phyloP scores from a whole-genome alignment of 1,140 invertebrate species.

The Drosophila sucinea region DNA sequence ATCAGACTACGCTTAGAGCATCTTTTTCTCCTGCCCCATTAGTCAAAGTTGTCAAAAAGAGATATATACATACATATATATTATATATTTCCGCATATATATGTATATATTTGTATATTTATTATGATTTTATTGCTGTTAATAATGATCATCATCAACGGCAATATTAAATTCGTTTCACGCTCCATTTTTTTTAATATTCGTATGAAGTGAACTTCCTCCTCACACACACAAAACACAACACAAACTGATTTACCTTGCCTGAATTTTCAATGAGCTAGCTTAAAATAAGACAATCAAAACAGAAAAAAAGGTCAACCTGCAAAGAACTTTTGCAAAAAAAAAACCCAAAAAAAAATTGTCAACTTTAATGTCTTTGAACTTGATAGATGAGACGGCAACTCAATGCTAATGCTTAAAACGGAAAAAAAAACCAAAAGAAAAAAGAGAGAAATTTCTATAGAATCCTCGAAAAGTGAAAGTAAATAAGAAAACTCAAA shows the following conservation, averaged over 20 bases:
- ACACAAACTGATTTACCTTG: conserved; percentile 30
- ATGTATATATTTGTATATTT: conserved; percentile 33
- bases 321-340: conserved; percentile 51
- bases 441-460: not conserved
- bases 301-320: conserved; percentile 56
- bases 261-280: conserved; percentile 28
- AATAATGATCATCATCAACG: conserved; percentile 40
- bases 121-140: conserved; percentile 55
- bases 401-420: conserved; percentile 2
- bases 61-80: conserved; percentile 26
- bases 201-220: conserved; percentile 66
- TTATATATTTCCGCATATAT: conserved; percentile 25
- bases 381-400: conserved; percentile 33
- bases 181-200: conserved; percentile 52
- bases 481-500: not conserved
- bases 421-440: not conserved
- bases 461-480: conserved; percentile 8
- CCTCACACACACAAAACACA: conserved; percentile 46
- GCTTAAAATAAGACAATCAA: conserved; percentile 1
- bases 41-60: conserved; percentile 11
- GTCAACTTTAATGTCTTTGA: conserved; percentile 38
- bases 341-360: conserved; percentile 23
- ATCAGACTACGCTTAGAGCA: conserved; percentile 11
- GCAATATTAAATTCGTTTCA: conserved; percentile 70
- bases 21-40: not conserved